Percentiles rank a stretch among this genome's conserved stretches.
These are phyloP conservation scores for Drosophila nr. medialis DNA, from an alignment of 2,888 invertebrate species.

Conservation along the genomic window DNA sequence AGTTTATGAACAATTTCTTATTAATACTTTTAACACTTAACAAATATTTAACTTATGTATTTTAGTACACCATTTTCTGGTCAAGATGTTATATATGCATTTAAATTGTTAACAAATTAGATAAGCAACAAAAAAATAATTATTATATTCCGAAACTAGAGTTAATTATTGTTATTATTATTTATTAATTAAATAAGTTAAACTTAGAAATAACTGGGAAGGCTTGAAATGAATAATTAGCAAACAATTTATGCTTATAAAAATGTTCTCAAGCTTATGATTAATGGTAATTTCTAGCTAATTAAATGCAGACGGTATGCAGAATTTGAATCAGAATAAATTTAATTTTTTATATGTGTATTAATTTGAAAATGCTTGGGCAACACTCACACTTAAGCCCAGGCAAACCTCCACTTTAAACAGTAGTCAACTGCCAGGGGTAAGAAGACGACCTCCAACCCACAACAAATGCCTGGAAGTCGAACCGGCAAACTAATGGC, in stretches of 20 bases:
- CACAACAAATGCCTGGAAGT: conserved; percentile 36
- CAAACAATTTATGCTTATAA: conserved; percentile 19
- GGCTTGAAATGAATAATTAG: not conserved
- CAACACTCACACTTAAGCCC: conserved; percentile 22
- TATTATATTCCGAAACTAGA: not conserved
- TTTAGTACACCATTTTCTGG: not conserved
- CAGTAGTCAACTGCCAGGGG: conserved; percentile 35
- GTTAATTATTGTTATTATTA: not conserved
- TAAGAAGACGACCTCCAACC: not conserved
- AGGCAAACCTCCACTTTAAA: conserved; percentile 60
- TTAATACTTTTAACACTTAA: not conserved
- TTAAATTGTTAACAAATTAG: not conserved
- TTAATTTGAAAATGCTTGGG: conserved; percentile 43
- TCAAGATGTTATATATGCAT: not conserved
- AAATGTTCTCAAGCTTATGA: conserved; percentile 51
- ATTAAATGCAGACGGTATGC: conserved; percentile 63
- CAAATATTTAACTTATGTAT: not conserved
- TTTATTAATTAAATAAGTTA: not conserved
- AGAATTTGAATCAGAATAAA: conserved; percentile 16
- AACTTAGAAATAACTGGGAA: not conserved
- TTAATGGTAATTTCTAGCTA: conserved; percentile 69
- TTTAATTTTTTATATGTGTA: conserved; percentile 4
- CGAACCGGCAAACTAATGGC: conserved; percentile 68
- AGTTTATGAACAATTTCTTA: not conserved
- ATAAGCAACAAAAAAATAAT: not conserved